Evolutionary conservation across 1,140 invertebrate genomes (phyloP).

Genomic region (Ruditapes philippinarum): DNA sequence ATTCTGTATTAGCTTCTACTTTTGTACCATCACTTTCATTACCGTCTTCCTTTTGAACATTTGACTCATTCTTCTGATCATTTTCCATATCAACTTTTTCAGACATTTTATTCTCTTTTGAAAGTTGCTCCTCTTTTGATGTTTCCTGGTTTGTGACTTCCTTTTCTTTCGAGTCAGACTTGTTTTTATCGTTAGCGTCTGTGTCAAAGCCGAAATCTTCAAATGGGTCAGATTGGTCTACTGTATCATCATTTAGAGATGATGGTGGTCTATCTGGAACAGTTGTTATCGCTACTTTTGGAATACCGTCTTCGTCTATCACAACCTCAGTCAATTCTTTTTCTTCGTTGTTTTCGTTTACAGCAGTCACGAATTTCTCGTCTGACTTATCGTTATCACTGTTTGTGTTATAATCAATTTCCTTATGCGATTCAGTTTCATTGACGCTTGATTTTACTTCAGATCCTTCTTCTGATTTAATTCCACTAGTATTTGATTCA

Average conservation of each 20-base stretch:
- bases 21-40: neutral
- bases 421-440: neutral
- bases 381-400: neutral
- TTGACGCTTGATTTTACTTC: no score
- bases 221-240: neutral
- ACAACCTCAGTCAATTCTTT: constrained; percentile 24
- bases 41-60: neutral
- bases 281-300: constrained; percentile 28
- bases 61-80: neutral
- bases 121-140: neutral
- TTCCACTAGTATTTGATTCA: neutral
- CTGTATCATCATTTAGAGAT: neutral
- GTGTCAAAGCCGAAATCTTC: neutral
- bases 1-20: neutral
- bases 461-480: neutral
- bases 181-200: neutral
- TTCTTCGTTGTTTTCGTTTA: neutral
- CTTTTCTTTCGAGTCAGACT: neutral
- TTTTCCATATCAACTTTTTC: neutral
- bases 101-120: neutral
- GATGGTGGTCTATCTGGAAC: constrained; percentile 20
- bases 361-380: neutral
- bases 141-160: neutral
- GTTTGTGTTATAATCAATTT: neutral
- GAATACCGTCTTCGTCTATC: constrained; percentile 43